Evolutionary conservation across 2,888 invertebrate genomes (phyloP), one percentile per base, ranked within the genome.

Genomic region (Lasius fuliginosus): DNA sequence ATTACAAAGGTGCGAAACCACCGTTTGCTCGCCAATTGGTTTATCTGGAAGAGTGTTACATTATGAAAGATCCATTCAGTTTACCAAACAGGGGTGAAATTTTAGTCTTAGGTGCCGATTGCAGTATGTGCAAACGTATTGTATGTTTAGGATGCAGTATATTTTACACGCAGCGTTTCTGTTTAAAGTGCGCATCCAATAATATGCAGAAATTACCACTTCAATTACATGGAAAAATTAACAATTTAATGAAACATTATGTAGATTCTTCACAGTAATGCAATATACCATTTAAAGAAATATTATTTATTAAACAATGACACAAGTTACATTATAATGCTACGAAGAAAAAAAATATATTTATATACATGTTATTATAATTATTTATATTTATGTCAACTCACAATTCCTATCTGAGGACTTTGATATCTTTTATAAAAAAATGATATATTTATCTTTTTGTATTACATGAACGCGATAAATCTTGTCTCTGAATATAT

Each of bases 21-120:
- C 97, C 97, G 3, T 98, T 98, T 94, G 96, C 97, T 2, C 96
- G 96, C 87, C 96, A 97, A 83, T 95, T 98, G 58, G 94, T 95
- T 53, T 96, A 98, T 81, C 95, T 96, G 88, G 98, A 98, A 93
- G 96, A 97, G 49, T 97, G 97, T 86, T 99, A 97, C 94, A 95
- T 98, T 0, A 97, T 98, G 96, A 97, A 97, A 92, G 98, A 98
- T 95, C 98, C 98, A 0, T 98, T 98, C 93, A 96, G 97, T 91
- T 96, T 97, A 1, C 97, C 97, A 8, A 97, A 96, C 81, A 97
- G 96, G 93, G 96, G 97, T n/a, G 97, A 98, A 94, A 97, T 97
- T 92, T 95, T 98, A 85, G 96, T 98, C 4, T 93, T 98, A 27
- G 99, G 98, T 2, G 96, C 97, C 15, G 97, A 98, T 93, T 98